A percentile compares a stretch with the other conserved stretches of the same genome.
These are phyloP conservation scores for Podilymbus podiceps DNA, from an alignment of 2,113 vertebrate genomes.

Conservation along the genomic window DNA sequence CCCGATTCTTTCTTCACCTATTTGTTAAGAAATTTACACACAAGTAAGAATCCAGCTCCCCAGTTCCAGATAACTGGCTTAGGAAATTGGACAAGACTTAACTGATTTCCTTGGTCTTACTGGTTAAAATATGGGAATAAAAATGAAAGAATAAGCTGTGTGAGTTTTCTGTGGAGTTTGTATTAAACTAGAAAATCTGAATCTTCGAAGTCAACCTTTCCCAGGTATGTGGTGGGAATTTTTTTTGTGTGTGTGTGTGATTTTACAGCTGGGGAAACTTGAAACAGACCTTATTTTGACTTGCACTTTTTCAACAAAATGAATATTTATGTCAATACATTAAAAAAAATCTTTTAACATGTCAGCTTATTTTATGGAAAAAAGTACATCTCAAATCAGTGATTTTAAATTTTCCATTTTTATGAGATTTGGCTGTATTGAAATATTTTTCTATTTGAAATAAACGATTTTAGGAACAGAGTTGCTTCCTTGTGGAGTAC, in stretches of 20 bases:
- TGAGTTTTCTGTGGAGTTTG: background rate
- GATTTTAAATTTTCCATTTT: background rate
- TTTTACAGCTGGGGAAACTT: background rate
- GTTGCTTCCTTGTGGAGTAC: background rate
- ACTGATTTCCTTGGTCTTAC: no score
- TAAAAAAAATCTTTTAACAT: background rate
- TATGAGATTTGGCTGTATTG: background rate
- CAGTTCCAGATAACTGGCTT: background rate
- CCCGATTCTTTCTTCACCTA: background rate
- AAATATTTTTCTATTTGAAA: background rate
- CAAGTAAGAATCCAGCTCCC: background rate
- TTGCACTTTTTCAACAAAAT: background rate
- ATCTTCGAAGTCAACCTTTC: background rate
- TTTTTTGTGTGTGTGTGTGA: background rate
- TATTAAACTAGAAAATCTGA: background rate
- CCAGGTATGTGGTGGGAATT: fast-evolving
- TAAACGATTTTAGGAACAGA: background rate
- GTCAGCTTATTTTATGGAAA: background rate
- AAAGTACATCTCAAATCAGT: background rate
- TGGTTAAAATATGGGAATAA: background rate
- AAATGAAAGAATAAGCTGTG: background rate
- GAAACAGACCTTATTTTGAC: background rate
- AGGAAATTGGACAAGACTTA: background rate
- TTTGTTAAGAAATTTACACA: background rate
- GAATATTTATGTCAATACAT: background rate